Base-by-base conservation (phyloP, 2,113 vertebrate genomes). In the Acrocephalus kingi region DNA sequence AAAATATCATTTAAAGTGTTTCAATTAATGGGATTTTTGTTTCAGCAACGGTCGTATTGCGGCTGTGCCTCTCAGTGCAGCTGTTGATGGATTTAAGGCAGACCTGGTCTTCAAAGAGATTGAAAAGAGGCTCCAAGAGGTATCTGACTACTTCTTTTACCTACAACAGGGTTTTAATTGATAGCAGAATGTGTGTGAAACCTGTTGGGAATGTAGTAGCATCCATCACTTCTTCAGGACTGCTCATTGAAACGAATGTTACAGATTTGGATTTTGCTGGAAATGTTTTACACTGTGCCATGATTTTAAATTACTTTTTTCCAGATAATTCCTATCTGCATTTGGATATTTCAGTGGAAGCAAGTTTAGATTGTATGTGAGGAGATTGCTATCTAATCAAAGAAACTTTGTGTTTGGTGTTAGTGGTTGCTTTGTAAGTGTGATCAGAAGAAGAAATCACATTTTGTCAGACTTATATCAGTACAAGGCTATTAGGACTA, bases 61-160 rank as follows among this genome's bases (percentile, higher is more conserved):
- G 1, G 98, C 99, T 45, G 95, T 97, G 61, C 98, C 97, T 69
- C 98, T 98, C 92, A 98, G 98, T 6, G 98, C 98, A 54, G 87
- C 87, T 61, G 80, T 98, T 59, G 98, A 99, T 80, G 98, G 97
- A 31, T 99, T 99, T 94, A 99, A 99, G 97, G 96, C 98, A 35
- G 87, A 98, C 39, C 55, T 98, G 8, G 97, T 99, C 90, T 99
- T 99, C 96, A 98, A 98, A 88, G 99, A 99, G 96, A 99, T 99
- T 27, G 98, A 99, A 94, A 99, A 99, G 97, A 99, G 86, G 80
- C 98, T 99, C 21, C 75, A 98, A 92, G 97, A 99, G 99, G 99
- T 99, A 98, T 64, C 89, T 79, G 35, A 80, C 48, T 83, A 15
- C 46, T 92, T 16, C 31, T 58, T 83, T 74, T 80, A 67, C 23